A percentile compares a stretch with the other conserved stretches of the same genome.
These are phyloP conservation scores for Andricus quercusramuli DNA, from an alignment of 2,888 invertebrate genomes.

Conservation along the genomic window DNA sequence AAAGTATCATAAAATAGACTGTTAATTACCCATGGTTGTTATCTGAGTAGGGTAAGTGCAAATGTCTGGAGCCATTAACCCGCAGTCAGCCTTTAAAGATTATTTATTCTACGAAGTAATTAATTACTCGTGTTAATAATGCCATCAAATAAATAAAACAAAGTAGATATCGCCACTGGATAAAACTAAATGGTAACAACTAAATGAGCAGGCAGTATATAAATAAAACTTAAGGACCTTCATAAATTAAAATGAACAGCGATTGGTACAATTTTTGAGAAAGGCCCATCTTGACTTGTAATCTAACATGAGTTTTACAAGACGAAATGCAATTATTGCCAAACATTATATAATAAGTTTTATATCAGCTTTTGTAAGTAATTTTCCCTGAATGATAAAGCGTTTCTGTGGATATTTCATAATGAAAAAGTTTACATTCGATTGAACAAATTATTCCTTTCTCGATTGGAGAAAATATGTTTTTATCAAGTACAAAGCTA, in stretches of 20 bases:
- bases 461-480: neutral
- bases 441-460: conserved; percentile 13
- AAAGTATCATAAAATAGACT: conserved; percentile 27
- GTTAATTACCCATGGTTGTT: conserved; percentile 31
- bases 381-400: neutral
- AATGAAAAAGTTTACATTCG: neutral
- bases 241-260: neutral
- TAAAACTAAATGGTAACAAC: conserved; percentile 8
- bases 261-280: neutral
- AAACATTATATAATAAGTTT: neutral
- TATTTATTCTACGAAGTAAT: conserved; percentile 32
- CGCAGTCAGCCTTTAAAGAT: conserved; percentile 17
- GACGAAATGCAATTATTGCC: neutral
- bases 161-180: conserved; percentile 13
- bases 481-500: conserved; percentile 23
- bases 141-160: conserved; percentile 36
- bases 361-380: neutral
- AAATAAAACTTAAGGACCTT: conserved; percentile 15
- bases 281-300: neutral
- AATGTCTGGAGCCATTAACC: conserved; percentile 22
- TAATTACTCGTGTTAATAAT: conserved; percentile 40
- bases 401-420: neutral
- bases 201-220: conserved; percentile 13
- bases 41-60: conserved; percentile 38
- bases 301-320: neutral